These are phyloP conservation scores for Aphaenogaster ashmeadi DNA, from an alignment of 1,140 invertebrate species.

Conservation along the genomic window DNA sequence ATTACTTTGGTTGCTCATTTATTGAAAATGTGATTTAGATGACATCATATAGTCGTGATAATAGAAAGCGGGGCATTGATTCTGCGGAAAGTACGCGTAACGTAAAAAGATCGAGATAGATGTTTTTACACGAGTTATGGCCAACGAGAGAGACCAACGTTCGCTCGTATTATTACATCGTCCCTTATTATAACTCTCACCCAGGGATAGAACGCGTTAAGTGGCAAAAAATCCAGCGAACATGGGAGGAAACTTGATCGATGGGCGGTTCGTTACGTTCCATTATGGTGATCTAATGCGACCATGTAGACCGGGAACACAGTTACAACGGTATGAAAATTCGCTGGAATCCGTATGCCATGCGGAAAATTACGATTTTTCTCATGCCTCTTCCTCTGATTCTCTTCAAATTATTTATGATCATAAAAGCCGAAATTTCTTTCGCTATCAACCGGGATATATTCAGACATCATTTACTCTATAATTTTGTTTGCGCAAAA, in stretches of 20 bases:
- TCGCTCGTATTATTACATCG: constrained; percentile 43
- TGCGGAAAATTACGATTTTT: constrained; percentile 42
- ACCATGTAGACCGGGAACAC: constrained; percentile 18
- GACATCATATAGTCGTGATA: not conserved
- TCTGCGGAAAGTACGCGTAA: constrained; percentile 9
- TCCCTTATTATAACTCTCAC: constrained; percentile 48
- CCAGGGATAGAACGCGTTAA: constrained; percentile 32
- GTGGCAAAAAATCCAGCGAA: constrained; percentile 58
- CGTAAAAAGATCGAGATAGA: constrained; percentile 25
- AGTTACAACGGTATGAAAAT: constrained; percentile 50
- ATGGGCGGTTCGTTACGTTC: constrained; percentile 63
- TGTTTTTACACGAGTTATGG: constrained; percentile 46
- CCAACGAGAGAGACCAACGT: not conserved
- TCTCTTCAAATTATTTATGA: constrained; percentile 43
- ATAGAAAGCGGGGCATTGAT: not conserved
- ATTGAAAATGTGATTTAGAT: constrained; percentile 2
- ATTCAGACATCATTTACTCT: constrained; percentile 3
- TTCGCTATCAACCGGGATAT: not conserved
- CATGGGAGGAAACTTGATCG: constrained; percentile 50
- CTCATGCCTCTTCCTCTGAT: not conserved
- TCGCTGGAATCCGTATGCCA: constrained; percentile 32
- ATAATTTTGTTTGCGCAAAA: not conserved
- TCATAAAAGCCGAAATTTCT: constrained; percentile 45
- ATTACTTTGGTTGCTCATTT: not conserved
- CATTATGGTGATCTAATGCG: constrained; percentile 45